Base-by-base conservation (phyloP, 2,113 vertebrate genomes). In the Paraplagusia blochii region DNA sequence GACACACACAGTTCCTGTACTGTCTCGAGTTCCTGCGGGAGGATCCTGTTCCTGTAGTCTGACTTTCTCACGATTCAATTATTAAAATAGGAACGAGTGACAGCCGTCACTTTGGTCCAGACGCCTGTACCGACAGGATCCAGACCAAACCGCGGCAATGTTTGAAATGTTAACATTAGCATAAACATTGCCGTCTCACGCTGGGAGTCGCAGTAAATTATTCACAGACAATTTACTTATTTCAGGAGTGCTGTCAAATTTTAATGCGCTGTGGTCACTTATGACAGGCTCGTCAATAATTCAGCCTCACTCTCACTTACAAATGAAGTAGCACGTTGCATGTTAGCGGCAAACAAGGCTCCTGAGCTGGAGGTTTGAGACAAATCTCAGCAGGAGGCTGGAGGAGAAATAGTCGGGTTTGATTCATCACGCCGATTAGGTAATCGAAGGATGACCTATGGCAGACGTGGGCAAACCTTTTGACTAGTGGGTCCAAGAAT, bases 221-320 rank as follows among this genome's bases (percentile, higher is more conserved):
- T 89, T 88, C 69, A 88, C 75, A 35, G 46, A 70, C 81, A 79
- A 83, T 87, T 87, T 81, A 88, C 84, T 89, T 80, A 88, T 88
- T 85, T 83, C 76, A 82, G 80, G 80, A 81, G 76, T 35, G 58
- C 34, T 4, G 85, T 88, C 53, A 65, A 89, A 89, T 82, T 89
- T 88, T 88, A 85, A 89, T 87, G 86, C 70, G 9, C 57, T 55
- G 65, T 67, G 85, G 86, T 85, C 84, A 85, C 81, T 88, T 77
- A 74, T 74, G 78, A 86, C 80, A 72, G 69, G 12, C 53, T 53
- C 50, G 80, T 90, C 74, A 87, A 90, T 87, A 83, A 87, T 88
- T 79, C 72, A 88, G 15, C 45, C 34, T 53, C 7, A 34, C 17
- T 40, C 75, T 79, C 80, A n/a, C 66, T 80, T 66, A 74, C 80